Evolutionary conservation across 2,888 invertebrate species (phyloP).

Genomic region (Microdon myrmicae): DNA sequence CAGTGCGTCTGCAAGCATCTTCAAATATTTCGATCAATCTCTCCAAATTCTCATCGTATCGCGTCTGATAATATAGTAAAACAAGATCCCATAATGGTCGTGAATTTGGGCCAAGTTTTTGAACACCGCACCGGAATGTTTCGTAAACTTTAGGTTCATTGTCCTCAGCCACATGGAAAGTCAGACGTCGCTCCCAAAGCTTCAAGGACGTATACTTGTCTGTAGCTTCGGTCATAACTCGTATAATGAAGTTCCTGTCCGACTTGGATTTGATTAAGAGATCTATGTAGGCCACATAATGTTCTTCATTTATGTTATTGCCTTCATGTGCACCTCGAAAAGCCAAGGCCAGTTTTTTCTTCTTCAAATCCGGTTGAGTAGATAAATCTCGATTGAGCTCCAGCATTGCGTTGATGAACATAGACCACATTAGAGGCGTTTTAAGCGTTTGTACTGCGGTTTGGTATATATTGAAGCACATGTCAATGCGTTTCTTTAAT

Average conservation of each 20-base stretch:
- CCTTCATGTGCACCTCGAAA: conserved; percentile 68
- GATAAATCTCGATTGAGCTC: conserved; percentile 68
- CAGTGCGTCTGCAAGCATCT: no score
- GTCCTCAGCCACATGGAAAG: conserved; percentile 65
- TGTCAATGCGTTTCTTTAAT: conserved; percentile 66
- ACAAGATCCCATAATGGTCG: conserved; percentile 59
- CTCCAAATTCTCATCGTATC: conserved; percentile 58
- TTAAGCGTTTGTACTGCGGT: conserved; percentile 68
- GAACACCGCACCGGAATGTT: conserved; percentile 64
- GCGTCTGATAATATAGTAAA: conserved; percentile 59
- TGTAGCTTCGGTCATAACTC: conserved; percentile 66
- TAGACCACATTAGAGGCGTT: conserved; percentile 70
- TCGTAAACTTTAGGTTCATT: conserved; percentile 65
- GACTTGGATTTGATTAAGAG: conserved; percentile 57
- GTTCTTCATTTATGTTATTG: conserved; percentile 67
- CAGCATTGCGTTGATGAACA: conserved; percentile 71
- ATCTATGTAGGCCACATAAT: conserved; percentile 68
- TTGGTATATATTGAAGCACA: conserved; percentile 69
- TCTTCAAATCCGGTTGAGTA: conserved; percentile 67
- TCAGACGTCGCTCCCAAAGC: conserved; percentile 69
- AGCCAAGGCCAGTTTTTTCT: conserved; percentile 68
- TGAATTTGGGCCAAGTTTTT: conserved; percentile 54
- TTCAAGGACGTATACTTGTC: conserved; percentile 66
- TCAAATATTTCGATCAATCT: no score
- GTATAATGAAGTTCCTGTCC: conserved; percentile 50